Conservation (phyloP, 2,888 invertebrate genomes). For the Agonopterix alstromeriana region DNA sequence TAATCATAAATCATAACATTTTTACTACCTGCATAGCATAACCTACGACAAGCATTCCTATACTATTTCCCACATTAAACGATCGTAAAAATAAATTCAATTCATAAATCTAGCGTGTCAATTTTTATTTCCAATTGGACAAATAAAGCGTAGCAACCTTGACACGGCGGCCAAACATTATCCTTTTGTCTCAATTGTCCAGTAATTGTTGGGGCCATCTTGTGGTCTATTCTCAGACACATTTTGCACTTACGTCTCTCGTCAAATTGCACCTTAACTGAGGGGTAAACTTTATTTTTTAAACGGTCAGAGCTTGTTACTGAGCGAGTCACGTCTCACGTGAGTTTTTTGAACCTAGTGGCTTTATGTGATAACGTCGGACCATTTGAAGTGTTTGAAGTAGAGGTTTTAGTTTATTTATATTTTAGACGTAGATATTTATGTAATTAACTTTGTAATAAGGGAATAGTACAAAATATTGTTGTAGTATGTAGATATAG, state of each 20-base stretch:
- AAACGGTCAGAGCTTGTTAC: neutral
- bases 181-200: slow-evolving; percentile 74
- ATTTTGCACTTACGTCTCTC: slow-evolving; percentile 60
- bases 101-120: slow-evolving; percentile 53
- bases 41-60: neutral
- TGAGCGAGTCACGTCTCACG: neutral
- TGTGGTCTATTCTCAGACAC: slow-evolving; percentile 67
- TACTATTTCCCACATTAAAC: neutral
- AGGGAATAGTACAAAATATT: too few species aligned
- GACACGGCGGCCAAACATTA: slow-evolving; percentile 70
- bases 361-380: slow-evolving; percentile 19
- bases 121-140: slow-evolving; percentile 64
- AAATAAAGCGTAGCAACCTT: slow-evolving; percentile 52
- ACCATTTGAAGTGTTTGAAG: slow-evolving; percentile 7
- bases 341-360: slow-evolving; percentile 1
- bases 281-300: neutral
- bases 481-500: too few species aligned
- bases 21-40: too few species aligned
- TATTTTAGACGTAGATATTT: too few species aligned
- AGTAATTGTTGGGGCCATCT: slow-evolving; percentile 66
- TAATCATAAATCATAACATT: too few species aligned
- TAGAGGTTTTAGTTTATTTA: too few species aligned
- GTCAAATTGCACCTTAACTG: slow-evolving; percentile 60
- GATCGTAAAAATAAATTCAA: slow-evolving; percentile 15
- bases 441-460: too few species aligned